These are phyloP conservation scores for Pecten maximus DNA, from an alignment of 2,888 invertebrate genomes.

Conservation along the genomic window DNA sequence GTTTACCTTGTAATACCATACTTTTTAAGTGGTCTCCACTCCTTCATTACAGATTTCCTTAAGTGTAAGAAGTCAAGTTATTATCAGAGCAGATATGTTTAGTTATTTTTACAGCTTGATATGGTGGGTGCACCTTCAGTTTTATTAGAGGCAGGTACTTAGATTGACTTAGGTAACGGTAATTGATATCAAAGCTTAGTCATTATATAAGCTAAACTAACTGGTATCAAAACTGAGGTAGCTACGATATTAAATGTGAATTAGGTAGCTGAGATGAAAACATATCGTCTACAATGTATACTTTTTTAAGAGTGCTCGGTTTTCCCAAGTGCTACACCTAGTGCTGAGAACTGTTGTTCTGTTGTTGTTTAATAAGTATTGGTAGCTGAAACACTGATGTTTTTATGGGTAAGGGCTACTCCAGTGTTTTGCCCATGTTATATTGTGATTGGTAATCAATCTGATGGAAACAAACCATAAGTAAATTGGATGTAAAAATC, in stretches of 20 bases:
- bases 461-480: too few relatives aligned
- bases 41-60: too few relatives aligned
- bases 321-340: not conserved
- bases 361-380: not conserved
- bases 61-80: too few relatives aligned
- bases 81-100: too few relatives aligned
- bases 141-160: not conserved
- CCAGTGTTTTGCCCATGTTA: too few relatives aligned
- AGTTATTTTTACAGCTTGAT: too few relatives aligned
- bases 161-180: not conserved
- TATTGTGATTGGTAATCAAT: too few relatives aligned
- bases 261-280: not conserved
- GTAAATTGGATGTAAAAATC: too few relatives aligned
- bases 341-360: not conserved
- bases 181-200: not conserved
- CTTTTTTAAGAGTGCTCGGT: not conserved
- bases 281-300: not conserved
- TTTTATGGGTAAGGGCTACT: too few relatives aligned
- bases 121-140: too few relatives aligned
- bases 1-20: too few relatives aligned
- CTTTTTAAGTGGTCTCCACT: too few relatives aligned
- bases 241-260: not conserved
- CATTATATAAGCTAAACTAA: not conserved
- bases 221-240: not conserved
- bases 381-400: not conserved